Conservation (phyloP, 2,888 invertebrate genomes). For the Melanargia galathea region DNA sequence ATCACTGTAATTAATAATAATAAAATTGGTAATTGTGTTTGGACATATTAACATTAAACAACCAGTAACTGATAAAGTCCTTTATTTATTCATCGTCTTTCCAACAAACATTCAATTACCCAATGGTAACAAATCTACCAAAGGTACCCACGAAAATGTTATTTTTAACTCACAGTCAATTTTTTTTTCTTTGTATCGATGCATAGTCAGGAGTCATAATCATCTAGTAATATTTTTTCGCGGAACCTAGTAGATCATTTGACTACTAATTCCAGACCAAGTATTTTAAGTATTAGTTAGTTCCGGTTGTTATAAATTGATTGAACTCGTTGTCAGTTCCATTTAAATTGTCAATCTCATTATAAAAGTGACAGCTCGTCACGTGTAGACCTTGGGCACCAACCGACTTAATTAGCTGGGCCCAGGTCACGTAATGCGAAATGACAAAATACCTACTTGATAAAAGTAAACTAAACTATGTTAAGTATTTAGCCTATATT, state of each 20-base stretch:
- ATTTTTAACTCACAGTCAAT: too few relatives aligned
- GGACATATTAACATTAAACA: too few relatives aligned
- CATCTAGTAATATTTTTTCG: background rate
- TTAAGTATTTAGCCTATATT: slow-evolving; percentile 8
- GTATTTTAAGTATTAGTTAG: slow-evolving; percentile 14
- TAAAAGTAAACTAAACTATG: too few relatives aligned
- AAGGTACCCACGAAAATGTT: too few relatives aligned
- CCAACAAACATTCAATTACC: too few relatives aligned
- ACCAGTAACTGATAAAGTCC: too few relatives aligned
- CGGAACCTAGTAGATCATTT: background rate
- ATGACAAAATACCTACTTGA: slow-evolving; percentile 8
- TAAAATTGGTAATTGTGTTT: too few relatives aligned
- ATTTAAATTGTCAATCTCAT: slow-evolving; percentile 19
- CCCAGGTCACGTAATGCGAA: slow-evolving; percentile 18
- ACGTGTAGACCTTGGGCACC: slow-evolving; percentile 10
- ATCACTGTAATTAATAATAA: too few relatives aligned
- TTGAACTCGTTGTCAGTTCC: slow-evolving; percentile 2
- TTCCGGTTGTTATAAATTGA: slow-evolving; percentile 9
- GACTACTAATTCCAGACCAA: background rate
- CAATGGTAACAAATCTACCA: too few relatives aligned
- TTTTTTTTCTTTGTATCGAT: too few relatives aligned
- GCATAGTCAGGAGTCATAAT: too few relatives aligned
- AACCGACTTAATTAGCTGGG: slow-evolving; percentile 16
- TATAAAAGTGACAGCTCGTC: slow-evolving; percentile 15
- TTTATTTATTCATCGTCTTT: too few relatives aligned